Conservation (phyloP, 1,140 invertebrate genomes). For the Pseudomyrmex gracilis region DNA sequence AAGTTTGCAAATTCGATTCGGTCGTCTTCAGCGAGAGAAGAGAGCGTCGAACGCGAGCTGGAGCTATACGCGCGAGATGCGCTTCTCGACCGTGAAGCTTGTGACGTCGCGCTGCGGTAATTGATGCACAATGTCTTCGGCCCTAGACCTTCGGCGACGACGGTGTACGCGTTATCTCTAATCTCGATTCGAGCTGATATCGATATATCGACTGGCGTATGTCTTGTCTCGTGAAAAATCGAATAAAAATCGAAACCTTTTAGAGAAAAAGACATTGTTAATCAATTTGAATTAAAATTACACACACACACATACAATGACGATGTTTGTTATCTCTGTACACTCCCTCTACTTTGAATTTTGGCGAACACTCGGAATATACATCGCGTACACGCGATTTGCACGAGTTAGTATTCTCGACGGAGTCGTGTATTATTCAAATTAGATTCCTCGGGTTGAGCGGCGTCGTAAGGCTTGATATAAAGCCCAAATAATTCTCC, state of each 20-base stretch:
- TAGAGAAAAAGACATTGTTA: no score
- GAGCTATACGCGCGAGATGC: slow-evolving; percentile 39
- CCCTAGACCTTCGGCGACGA: neutral
- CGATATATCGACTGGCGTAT: neutral
- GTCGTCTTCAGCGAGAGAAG: slow-evolving; percentile 71
- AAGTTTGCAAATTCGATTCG: slow-evolving; percentile 87
- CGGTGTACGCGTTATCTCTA: neutral
- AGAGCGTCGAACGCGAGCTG: slow-evolving; percentile 63
- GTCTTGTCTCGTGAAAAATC: no score
- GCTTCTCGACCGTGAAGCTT: slow-evolving; percentile 39
- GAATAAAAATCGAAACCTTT: no score
- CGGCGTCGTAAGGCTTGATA: slow-evolving; percentile 80
- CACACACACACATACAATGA: no score
- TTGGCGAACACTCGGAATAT: slow-evolving; percentile 9
- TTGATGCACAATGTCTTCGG: slow-evolving; percentile 25
- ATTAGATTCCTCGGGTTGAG: slow-evolving; percentile 82
- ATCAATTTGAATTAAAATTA: no score
- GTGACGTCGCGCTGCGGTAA: slow-evolving; percentile 27
- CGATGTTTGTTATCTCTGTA: neutral
- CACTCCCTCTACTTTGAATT: neutral
- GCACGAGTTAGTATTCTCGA: slow-evolving; percentile 47
- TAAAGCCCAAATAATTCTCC: slow-evolving; percentile 83
- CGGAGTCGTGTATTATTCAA: slow-evolving; percentile 81
- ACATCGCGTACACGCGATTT: slow-evolving; percentile 21
- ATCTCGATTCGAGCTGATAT: neutral